These are phyloP conservation scores for Rhamnusium bicolor DNA, from an alignment of 2,888 invertebrate species.

Conservation along the genomic window DNA sequence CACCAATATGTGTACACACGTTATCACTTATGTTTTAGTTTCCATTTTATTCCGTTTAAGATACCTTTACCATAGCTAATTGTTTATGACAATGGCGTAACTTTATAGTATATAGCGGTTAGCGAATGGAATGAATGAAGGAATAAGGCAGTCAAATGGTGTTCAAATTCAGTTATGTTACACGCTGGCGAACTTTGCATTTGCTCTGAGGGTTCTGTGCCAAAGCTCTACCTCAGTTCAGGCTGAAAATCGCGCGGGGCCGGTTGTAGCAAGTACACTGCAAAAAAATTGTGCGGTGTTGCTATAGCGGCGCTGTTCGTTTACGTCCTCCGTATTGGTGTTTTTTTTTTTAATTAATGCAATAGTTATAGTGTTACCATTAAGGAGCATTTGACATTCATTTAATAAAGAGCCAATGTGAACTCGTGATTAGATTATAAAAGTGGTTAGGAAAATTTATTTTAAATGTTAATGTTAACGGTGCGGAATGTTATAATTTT, in stretches of 20 bases:
- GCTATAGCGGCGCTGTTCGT: neutral
- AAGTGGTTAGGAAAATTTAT: too few species aligned
- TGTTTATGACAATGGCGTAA: constrained; percentile 44
- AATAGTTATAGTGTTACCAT: neutral
- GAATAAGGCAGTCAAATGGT: constrained; percentile 23
- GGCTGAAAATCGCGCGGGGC: constrained; percentile 33
- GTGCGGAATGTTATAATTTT: too few species aligned
- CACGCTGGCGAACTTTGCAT: constrained; percentile 33
- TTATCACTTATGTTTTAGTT: neutral
- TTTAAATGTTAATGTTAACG: neutral
- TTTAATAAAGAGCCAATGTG: neutral
- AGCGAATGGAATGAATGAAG: constrained; percentile 8
- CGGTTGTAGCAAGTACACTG: constrained; percentile 4
- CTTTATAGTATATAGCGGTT: constrained; percentile 26
- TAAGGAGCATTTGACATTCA: neutral
- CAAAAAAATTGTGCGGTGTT: constrained; percentile 7
- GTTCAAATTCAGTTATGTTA: constrained; percentile 37
- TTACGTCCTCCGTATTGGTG: neutral
- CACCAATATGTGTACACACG: neutral
- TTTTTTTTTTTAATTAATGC: neutral
- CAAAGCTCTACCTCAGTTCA: constrained; percentile 34
- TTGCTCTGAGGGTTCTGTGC: constrained; percentile 15
- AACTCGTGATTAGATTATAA: neutral
- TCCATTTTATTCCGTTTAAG: neutral
- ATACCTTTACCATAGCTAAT: constrained; percentile 21